Base-by-base conservation (phyloP, 2,888 invertebrate genomes). In the Plemyria rubiginata region DNA sequence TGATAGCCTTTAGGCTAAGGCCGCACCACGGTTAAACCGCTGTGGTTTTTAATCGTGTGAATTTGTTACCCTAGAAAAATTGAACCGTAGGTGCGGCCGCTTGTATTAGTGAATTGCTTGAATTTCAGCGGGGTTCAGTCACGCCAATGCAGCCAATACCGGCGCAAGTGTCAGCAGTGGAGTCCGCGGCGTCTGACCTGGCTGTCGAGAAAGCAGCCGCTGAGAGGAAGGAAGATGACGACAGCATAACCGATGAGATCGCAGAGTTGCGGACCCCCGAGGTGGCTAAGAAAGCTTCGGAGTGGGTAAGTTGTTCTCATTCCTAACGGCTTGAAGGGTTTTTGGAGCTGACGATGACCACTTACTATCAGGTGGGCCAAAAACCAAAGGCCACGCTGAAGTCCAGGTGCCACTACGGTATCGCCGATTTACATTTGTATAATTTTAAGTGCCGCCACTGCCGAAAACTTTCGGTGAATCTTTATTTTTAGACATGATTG, bases 221-320 rank as follows among this genome's bases (percentile, higher is more conserved):
- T 43, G 64, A 76, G 46, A 71, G 65, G 36, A 70, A 67, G 48
- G 74, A 68, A 7, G 84, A 85, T 1, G 81, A 83, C 0, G 87
- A 87, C 59, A 88, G 84, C 71, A 86, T 86, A 71, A 82, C 78
- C 49, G 88, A 86, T 46, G 88, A 90, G 57, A 73, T 86, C 12
- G 70, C 76, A 9, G 88, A 87, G 59, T 69, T 83, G 71, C 86
- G 81, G 76, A 80, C 78, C 40, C 55, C 79, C 2, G 84, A 80
- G 52, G 66, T 73, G 15, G 67, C 68, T 6, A 81, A 80, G 60
- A 80, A 78, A 67, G 70, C 80, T 65, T 75, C 84, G 3, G 86
- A 85, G 73, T 90, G 88, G 89, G 90, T 90, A 73, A 75, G 78
- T 22, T n/a, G n/a, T n/a, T n/a, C n/a, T n/a, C n/a, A n/a, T n/a